phyloP scores from a whole-genome alignment of 2,888 invertebrate species.

The Microctonus hyperodae region DNA sequence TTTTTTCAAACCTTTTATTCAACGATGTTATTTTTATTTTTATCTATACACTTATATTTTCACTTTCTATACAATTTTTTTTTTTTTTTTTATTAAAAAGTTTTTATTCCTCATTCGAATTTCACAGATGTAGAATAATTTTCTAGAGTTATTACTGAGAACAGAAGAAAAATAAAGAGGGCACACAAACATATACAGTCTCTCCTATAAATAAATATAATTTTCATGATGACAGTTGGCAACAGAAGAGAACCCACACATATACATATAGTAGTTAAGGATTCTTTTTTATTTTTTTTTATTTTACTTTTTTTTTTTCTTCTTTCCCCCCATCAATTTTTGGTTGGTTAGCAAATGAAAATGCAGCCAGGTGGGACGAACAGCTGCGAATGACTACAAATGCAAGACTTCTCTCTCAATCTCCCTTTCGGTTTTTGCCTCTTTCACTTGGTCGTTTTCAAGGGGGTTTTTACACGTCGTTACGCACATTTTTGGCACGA shows the following conservation, averaged over 20 bases:
- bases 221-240: conserved; percentile 1
- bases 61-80: too few species aligned
- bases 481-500: conserved; percentile 27
- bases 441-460: not conserved
- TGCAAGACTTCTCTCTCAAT: conserved; percentile 7
- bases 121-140: too few species aligned
- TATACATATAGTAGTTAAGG: not conserved
- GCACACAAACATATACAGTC: not conserved
- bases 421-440: not conserved
- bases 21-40: not conserved
- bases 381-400: conserved; percentile 35
- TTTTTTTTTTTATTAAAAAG: too few species aligned
- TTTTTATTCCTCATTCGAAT: too few species aligned
- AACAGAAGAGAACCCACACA: not conserved
- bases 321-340: conserved; percentile 6
- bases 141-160: not conserved
- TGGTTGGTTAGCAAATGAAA: conserved; percentile 23
- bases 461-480: conserved; percentile 22
- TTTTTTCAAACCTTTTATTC: not conserved
- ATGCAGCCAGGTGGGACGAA: conserved; percentile 37
- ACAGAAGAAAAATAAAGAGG: not conserved
- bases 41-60: not conserved
- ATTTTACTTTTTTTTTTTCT: not conserved
- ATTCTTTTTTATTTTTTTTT: not conserved
- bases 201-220: not conserved